Evolutionary conservation across 53 echinoderm and acorn worm species (phyloP).

Genomic region (Crossaster papposus): DNA sequence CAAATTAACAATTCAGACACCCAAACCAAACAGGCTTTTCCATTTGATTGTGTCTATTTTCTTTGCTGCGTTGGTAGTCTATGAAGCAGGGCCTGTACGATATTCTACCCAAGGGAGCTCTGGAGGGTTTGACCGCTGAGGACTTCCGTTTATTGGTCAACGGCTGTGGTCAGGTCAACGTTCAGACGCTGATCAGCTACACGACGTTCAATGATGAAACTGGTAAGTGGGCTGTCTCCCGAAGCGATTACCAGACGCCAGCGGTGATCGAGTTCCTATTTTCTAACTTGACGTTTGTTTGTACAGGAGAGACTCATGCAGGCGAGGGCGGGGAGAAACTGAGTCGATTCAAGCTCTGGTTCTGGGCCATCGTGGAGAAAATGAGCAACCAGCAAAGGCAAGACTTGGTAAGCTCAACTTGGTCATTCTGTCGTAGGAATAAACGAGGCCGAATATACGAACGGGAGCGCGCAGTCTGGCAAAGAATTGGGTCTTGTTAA

Average conservation of each 20-base stretch:
- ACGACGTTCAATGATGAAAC: conserved; percentile 99
- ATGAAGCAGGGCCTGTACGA: conserved; percentile 94
- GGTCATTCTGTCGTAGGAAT: background rate
- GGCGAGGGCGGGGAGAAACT: conserved; percentile 90
- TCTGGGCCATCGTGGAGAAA: conserved; percentile 98
- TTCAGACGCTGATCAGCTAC: conserved; percentile 92
- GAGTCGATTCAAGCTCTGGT: conserved; percentile 91
- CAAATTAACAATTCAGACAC: too few species aligned
- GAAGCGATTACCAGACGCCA: background rate
- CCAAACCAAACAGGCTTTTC: too few species aligned
- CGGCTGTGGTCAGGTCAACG: conserved; percentile 91
- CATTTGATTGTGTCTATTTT: background rate
- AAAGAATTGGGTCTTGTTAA: too few species aligned
- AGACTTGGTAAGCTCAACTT: conserved; percentile 81
- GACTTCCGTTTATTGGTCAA: conserved; percentile 92
- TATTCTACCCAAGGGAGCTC: conserved; percentile 84
- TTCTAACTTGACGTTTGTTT: too few species aligned
- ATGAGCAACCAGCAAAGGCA: conserved; percentile 96
- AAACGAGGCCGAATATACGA: background rate
- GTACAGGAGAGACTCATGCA: conserved; percentile 69
- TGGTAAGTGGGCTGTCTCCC: conserved; percentile 51
- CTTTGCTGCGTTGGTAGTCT: conserved; percentile 53
- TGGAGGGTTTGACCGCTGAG: conserved; percentile 95
- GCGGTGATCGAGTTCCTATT: background rate
- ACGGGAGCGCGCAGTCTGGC: too few species aligned